Conservation (phyloP, 2,797 vertebrate species). For the Anolis apletophallus region DNA sequence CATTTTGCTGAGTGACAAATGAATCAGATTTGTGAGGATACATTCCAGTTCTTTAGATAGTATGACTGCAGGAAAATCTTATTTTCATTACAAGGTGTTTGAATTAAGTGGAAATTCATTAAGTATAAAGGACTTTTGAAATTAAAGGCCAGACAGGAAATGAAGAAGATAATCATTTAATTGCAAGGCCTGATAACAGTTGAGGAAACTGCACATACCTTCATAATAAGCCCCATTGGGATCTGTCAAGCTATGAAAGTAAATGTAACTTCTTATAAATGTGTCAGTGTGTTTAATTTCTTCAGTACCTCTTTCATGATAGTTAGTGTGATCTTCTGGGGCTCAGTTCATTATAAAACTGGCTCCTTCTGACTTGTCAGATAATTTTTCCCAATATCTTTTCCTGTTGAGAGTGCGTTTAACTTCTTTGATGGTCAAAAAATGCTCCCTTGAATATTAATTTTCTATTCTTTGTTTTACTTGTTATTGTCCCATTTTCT, state of each 20-base stretch:
- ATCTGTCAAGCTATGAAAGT: constrained; percentile 34
- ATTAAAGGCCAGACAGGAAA: constrained; percentile 34
- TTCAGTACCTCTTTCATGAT: constrained; percentile 31
- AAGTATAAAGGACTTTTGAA: background rate
- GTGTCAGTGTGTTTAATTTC: constrained; percentile 25
- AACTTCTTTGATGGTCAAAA: constrained; percentile 30
- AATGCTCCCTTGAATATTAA: constrained; percentile 16
- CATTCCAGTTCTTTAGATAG: constrained; percentile 34
- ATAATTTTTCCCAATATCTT: background rate
- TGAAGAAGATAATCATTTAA: constrained; percentile 37
- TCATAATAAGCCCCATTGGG: constrained; percentile 24
- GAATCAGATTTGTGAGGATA: constrained; percentile 25
- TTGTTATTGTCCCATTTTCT: constrained; percentile 6
- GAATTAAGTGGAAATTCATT: constrained; percentile 53
- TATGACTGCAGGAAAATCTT: constrained; percentile 14
- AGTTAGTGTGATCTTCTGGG: constrained; percentile 30
- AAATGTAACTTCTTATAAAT: constrained; percentile 17
- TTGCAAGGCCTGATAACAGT: constrained; percentile 33
- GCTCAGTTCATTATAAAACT: background rate
- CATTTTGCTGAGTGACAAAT: constrained; percentile 33
- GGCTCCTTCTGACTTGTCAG: constrained; percentile 17
- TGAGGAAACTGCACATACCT: constrained; percentile 33
- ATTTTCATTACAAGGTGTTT: constrained; percentile 27
- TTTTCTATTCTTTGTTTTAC: constrained; percentile 27
- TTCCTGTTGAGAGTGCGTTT: constrained; percentile 4